phyloP scores from a whole-genome alignment of 2,888 invertebrate species.

The Fragum fragum region DNA sequence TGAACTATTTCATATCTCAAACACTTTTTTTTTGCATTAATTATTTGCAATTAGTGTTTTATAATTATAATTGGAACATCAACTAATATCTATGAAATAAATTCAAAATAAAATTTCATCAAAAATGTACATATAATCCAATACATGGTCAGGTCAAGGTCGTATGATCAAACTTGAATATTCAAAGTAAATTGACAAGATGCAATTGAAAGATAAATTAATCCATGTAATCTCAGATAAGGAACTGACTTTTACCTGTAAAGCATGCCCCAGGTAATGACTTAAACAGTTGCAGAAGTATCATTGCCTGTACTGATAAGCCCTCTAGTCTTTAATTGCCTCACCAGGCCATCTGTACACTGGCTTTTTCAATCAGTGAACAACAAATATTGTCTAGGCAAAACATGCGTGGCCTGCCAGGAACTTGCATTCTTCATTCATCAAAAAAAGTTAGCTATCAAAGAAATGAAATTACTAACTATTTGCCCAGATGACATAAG shows the following conservation, averaged over 20 bases:
- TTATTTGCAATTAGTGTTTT: too few species aligned
- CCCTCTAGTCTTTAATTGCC: constrained; percentile 19
- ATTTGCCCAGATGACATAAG: not conserved
- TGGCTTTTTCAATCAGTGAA: not conserved
- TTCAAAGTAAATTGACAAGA: constrained; percentile 21
- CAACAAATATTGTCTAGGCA: not conserved
- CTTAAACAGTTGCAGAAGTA: constrained; percentile 28
- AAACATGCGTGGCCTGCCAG: not conserved
- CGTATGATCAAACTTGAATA: too few species aligned
- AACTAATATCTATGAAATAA: not conserved
- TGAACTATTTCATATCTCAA: too few species aligned
- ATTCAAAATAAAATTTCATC: too few species aligned
- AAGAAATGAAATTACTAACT: not conserved
- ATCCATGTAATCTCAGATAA: constrained; percentile 17
- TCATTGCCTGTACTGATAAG: constrained; percentile 18
- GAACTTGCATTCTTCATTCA: constrained; percentile 2
- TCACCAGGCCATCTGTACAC: constrained; percentile 12
- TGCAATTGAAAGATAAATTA: constrained; percentile 7
- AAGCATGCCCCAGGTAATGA: constrained; percentile 11
- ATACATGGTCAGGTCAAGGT: too few species aligned
- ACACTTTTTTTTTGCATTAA: too few species aligned
- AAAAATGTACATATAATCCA: too few species aligned
- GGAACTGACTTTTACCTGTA: constrained; percentile 24
- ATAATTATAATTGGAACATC: too few species aligned
- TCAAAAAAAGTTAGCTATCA: not conserved